Evolutionary conservation across 2,797 vertebrate genomes (phyloP), one percentile per base, ranked within the genome.

Genomic region (Mareca penelope): DNA sequence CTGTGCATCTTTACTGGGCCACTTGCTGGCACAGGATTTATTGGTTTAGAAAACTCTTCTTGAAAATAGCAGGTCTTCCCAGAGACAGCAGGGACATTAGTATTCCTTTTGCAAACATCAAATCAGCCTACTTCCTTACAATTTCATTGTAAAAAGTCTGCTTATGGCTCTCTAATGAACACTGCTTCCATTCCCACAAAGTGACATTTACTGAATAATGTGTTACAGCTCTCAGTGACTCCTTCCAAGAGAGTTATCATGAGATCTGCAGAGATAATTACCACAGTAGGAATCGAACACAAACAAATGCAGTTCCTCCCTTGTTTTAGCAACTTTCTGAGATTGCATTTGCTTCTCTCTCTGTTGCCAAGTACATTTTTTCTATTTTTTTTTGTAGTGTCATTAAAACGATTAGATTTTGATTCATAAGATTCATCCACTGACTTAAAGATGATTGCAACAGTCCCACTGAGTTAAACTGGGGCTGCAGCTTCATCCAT

Each of bases 191-290:
- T 65, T 57, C 70, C 56, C 52, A 65, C 42, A 37, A 46, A 60
- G 71, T 75, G 86, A 78, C 70, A 70, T 87, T 84, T 78, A 77
- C 61, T 70, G 92, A 88, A 33, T 70, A 61, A 92, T 33, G 71
- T 35, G 87, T 73, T 53, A n/a, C 61, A 67, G 57, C 87, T 92
- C 79, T 56, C 35, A 2, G 82, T 37, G 82, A 26, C 86, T 84
- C 75, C 50, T 81, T 92, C 79, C 71, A 71, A n/a, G 60, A 89
- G 73, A 68, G 35, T 50, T 18, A 37, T 5, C 65, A 3, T 18
- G 60, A 63, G 76, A 80, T 86, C 85, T 68, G 65, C 91, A 84
- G 82, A 72, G 81, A 69, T 73, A 84, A 87, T 93, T 87, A 33
- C 65, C 71, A 7, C 56, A 42, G 61, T 14, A 80, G 82, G 89